Evolutionary conservation across 1,140 invertebrate species (phyloP).

Genomic region (Cyphomyrmex costatus): DNA sequence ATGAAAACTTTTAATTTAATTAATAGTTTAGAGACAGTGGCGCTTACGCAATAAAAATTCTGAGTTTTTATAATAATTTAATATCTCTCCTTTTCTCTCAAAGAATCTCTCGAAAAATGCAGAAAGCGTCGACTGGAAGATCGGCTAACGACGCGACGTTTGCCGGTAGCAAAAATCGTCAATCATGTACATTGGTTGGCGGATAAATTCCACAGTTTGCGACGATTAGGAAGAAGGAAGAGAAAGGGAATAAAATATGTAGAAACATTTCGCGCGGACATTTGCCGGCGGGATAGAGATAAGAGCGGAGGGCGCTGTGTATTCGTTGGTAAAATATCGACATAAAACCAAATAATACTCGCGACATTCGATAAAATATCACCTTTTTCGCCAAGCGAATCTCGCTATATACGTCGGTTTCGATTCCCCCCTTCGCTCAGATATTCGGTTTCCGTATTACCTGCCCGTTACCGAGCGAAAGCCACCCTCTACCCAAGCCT

Average conservation of each 20-base stretch:
- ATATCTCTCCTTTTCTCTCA: not conserved
- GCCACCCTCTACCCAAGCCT: slow-evolving; percentile 18
- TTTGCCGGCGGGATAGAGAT: slow-evolving; percentile 34
- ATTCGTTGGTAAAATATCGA: slow-evolving; percentile 35
- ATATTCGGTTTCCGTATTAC: slow-evolving; percentile 12
- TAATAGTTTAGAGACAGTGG: not conserved
- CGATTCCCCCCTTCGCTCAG: not conserved
- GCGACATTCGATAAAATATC: slow-evolving; percentile 57
- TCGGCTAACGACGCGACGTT: not conserved
- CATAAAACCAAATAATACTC: slow-evolving; percentile 56
- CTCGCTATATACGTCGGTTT: not conserved
- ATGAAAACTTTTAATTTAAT: not conserved
- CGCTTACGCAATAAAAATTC: not conserved
- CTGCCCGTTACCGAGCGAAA: slow-evolving; percentile 13
- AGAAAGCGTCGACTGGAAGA: not conserved
- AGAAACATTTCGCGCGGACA: slow-evolving; percentile 49
- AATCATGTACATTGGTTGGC: slow-evolving; percentile 15
- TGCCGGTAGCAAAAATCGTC: not conserved
- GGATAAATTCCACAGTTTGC: slow-evolving; percentile 44
- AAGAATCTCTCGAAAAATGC: not conserved
- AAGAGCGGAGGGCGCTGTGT: not conserved
- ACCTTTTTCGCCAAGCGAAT: slow-evolving; percentile 26
- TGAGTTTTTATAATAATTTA: not conserved
- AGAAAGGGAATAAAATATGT: slow-evolving; percentile 43
- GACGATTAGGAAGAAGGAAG: slow-evolving; percentile 13